Percentiles rank a stretch among this genome's conserved stretches.
These are phyloP conservation scores for Lacanobia oleracea DNA, from an alignment of 2,888 invertebrate species.

Conservation along the genomic window DNA sequence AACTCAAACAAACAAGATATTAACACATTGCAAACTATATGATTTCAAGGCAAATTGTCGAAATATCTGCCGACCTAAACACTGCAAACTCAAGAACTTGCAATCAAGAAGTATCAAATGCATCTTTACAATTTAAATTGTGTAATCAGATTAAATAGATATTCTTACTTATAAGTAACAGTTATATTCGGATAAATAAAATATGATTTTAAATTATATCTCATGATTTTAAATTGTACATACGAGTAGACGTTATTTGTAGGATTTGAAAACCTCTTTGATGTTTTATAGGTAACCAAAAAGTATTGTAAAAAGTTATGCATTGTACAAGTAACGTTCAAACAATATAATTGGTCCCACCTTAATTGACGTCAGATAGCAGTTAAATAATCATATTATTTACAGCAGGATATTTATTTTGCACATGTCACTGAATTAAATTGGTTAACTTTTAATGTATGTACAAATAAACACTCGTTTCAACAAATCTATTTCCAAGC, in stretches of 20 bases:
- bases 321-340: slow-evolving; percentile 23
- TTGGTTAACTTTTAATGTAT: slow-evolving; percentile 24
- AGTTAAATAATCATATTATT: slow-evolving; percentile 56
- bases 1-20: slow-evolving; percentile 3
- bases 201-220: background rate
- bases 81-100: slow-evolving; percentile 22
- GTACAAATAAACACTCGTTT: slow-evolving; percentile 10
- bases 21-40: background rate
- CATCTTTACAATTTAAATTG: slow-evolving; percentile 18
- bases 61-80: slow-evolving; percentile 9
- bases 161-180: slow-evolving; percentile 24
- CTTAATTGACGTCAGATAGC: slow-evolving; percentile 58
- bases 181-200: background rate
- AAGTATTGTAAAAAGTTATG: slow-evolving; percentile 38
- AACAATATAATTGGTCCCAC: slow-evolving; percentile 34
- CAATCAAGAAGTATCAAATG: slow-evolving; percentile 22
- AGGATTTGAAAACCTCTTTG: background rate
- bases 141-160: slow-evolving; percentile 25
- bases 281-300: slow-evolving; percentile 4
- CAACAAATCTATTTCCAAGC: slow-evolving; percentile 21
- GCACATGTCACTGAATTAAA: slow-evolving; percentile 36
- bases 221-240: background rate
- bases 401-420: slow-evolving; percentile 41
- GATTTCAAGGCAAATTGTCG: background rate
- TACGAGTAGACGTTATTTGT: background rate